These are phyloP conservation scores for Tineola bisselliella DNA, from an alignment of 2,888 invertebrate species.

Conservation along the genomic window DNA sequence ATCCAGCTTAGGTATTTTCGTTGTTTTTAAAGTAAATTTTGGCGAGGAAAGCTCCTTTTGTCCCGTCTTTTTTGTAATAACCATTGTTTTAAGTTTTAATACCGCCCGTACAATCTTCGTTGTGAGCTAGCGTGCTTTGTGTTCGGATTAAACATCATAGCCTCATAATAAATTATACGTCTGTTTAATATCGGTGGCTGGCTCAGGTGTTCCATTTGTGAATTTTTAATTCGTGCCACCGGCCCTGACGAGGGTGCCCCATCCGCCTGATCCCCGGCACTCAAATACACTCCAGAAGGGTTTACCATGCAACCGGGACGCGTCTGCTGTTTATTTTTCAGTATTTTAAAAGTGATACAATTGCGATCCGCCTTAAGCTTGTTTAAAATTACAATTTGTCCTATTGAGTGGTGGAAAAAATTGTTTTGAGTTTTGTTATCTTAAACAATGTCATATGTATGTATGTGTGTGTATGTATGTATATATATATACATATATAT, in stretches of 20 bases:
- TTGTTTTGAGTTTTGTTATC: too few species aligned
- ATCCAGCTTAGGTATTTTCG: slow-evolving; percentile 64
- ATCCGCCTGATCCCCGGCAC: slow-evolving; percentile 24
- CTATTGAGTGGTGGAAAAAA: background rate
- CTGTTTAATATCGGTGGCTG: slow-evolving; percentile 18
- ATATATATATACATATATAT: too few species aligned
- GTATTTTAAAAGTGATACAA: slow-evolving; percentile 22
- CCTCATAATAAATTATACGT: background rate
- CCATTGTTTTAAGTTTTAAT: slow-evolving; percentile 47
- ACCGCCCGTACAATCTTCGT: slow-evolving; percentile 32
- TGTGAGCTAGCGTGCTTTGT: slow-evolving; percentile 19
- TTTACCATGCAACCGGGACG: slow-evolving; percentile 4
- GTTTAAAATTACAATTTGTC: slow-evolving; percentile 28
- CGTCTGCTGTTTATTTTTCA: slow-evolving; percentile 13
- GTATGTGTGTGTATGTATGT: too few species aligned
- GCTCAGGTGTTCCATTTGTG: slow-evolving; percentile 43
- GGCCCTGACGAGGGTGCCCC: slow-evolving; percentile 41
- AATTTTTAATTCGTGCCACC: slow-evolving; percentile 46
- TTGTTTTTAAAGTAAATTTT: slow-evolving; percentile 67
- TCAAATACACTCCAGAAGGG: slow-evolving; percentile 10
- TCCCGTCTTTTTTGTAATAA: slow-evolving; percentile 39
- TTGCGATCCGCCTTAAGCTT: slow-evolving; percentile 40
- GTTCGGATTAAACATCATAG: background rate
- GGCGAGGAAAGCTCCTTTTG: slow-evolving; percentile 33
- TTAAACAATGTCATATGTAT: background rate